These are phyloP conservation scores for Scaptodrosophila latifasciaeformis DNA, from an alignment of 2,888 invertebrate genomes.

Conservation along the genomic window DNA sequence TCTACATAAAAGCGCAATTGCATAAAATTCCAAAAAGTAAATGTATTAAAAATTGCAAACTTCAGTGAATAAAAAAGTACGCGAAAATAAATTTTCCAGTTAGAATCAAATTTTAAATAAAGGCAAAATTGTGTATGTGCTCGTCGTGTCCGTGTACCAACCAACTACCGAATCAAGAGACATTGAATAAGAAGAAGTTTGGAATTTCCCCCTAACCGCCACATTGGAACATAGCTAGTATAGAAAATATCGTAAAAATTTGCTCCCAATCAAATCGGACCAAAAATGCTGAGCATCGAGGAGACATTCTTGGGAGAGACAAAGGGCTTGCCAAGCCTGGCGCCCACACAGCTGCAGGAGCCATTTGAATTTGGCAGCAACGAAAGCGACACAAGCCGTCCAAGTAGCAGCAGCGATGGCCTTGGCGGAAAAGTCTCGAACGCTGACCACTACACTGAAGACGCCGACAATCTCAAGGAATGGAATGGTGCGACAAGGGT, in stretches of 20 bases:
- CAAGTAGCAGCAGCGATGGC: conserved; percentile 2
- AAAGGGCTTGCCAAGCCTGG: conserved; percentile 40
- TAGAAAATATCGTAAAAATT: too few relatives aligned
- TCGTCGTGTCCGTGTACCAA: too few relatives aligned
- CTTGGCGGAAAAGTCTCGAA: not conserved
- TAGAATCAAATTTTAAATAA: conserved; percentile 42
- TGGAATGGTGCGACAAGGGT: too few relatives aligned
- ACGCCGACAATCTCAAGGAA: not conserved
- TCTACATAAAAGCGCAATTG: not conserved
- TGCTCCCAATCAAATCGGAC: too few relatives aligned
- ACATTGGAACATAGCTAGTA: too few relatives aligned
- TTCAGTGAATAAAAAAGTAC: conserved; percentile 3
- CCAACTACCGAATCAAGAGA: not conserved
- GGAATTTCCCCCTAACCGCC: too few relatives aligned
- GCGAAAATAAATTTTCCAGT: conserved; percentile 49
- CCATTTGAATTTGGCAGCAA: conserved; percentile 51
- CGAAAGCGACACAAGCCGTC: conserved; percentile 10
- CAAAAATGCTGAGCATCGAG: conserved; percentile 48
- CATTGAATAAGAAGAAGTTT: not conserved
- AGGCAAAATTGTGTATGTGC: not conserved
- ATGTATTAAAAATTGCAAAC: not conserved
- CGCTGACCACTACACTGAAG: not conserved
- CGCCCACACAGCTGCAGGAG: conserved; percentile 45
- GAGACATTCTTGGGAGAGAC: conserved; percentile 44
- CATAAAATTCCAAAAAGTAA: conserved; percentile 4